A percentile compares a stretch with the other conserved stretches of the same genome.
Conservation (phyloP, 2,888 invertebrate species). For the Andrena praecox region DNA sequence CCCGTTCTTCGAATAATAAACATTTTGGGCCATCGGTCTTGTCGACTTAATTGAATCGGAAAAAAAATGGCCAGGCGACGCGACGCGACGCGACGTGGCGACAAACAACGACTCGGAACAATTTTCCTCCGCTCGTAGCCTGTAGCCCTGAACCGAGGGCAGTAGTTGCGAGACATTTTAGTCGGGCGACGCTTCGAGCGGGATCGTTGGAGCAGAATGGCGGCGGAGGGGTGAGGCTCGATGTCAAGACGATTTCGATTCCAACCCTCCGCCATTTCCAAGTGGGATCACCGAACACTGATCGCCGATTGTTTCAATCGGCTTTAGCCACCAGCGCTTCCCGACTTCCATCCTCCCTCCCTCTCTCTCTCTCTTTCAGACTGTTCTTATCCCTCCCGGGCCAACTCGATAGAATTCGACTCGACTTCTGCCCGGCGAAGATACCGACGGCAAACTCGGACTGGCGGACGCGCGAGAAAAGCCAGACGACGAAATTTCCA, state of each 20-base stretch:
- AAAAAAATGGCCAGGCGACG: constrained; percentile 2
- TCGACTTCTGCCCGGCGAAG: constrained; percentile 63
- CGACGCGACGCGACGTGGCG: no score
- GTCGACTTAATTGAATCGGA: constrained; percentile 17
- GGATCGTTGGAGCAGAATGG: constrained; percentile 45
- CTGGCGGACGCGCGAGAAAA: constrained; percentile 47
- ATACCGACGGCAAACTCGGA: constrained; percentile 51
- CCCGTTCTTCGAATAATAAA: constrained; percentile 8
- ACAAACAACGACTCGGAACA: constrained; percentile 28
- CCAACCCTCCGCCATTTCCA: constrained; percentile 59
- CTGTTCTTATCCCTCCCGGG: constrained; percentile 9
- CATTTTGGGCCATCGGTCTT: constrained; percentile 23
- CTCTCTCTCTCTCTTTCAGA: background rate
- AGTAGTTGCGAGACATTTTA: constrained; percentile 56
- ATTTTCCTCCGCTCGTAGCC: background rate
- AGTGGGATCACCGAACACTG: constrained; percentile 73
- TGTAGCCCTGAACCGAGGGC: constrained; percentile 7
- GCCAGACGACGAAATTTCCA: constrained; percentile 57
- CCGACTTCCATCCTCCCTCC: constrained; percentile 27
- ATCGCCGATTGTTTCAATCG: constrained; percentile 76
- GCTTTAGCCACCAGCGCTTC: constrained; percentile 65
- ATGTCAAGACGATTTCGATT: constrained; percentile 66
- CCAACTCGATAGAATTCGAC: constrained; percentile 50
- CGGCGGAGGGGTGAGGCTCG: constrained; percentile 28
- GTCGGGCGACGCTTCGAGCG: constrained; percentile 54